Percentiles rank a stretch among this genome's conserved stretches.
These are phyloP conservation scores for Drosophila greeni DNA, from an alignment of 2,888 invertebrate genomes.

Conservation along the genomic window DNA sequence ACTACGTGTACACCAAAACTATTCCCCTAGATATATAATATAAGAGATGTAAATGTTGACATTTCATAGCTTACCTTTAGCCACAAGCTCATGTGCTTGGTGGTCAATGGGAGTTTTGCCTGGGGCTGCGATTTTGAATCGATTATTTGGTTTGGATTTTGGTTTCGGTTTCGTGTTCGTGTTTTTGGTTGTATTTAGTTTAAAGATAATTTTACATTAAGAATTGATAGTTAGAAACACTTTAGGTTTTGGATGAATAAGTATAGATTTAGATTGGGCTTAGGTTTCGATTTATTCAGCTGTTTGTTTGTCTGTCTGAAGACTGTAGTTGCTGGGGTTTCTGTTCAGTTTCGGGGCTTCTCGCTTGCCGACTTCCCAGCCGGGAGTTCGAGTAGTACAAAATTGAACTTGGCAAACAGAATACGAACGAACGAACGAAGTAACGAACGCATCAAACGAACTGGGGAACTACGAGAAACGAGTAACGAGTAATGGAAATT, in stretches of 20 bases:
- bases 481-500: constrained; percentile 32
- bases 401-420: constrained; percentile 48
- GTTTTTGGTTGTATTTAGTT: constrained; percentile 29
- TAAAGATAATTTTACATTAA: constrained; percentile 38
- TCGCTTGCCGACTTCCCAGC: constrained; percentile 35
- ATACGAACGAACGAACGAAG: constrained; percentile 50
- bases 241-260: constrained; percentile 30
- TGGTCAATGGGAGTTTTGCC: constrained; percentile 30
- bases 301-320: constrained; percentile 29
- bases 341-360: constrained; percentile 15
- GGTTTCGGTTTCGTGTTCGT: constrained; percentile 30
- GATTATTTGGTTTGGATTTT: constrained; percentile 32
- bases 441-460: constrained; percentile 57
- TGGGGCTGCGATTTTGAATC: constrained; percentile 35
- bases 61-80: constrained; percentile 36
- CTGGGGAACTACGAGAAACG: constrained; percentile 55
- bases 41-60: constrained; percentile 12
- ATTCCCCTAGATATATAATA: background rate
- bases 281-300: constrained; percentile 21
- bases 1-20: background rate
- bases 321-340: constrained; percentile 20
- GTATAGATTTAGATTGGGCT: constrained; percentile 17
- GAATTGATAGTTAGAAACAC: constrained; percentile 40
- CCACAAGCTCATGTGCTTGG: constrained; percentile 39
- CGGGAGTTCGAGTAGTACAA: constrained; percentile 32